These are phyloP conservation scores for Puntigrus tetrazona DNA, from an alignment of 2,113 vertebrate genomes.

Conservation along the genomic window DNA sequence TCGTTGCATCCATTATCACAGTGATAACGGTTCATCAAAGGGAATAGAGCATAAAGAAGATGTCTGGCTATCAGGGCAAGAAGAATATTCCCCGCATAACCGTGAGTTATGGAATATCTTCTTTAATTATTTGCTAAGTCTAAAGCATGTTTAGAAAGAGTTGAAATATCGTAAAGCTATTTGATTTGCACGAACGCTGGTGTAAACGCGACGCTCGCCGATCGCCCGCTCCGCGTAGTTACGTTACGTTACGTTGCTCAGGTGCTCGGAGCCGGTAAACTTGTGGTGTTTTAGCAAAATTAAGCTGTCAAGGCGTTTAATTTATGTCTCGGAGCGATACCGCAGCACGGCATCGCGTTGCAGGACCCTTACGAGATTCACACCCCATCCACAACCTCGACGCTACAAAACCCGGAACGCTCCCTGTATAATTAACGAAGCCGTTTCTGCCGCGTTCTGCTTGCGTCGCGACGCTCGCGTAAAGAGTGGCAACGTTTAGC, in stretches of 20 bases:
- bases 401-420: background rate
- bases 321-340: background rate
- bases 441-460: background rate
- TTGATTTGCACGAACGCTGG: background rate
- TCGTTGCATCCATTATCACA: constrained; percentile 52
- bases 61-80: constrained; percentile 92
- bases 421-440: background rate
- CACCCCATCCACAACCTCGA: background rate
- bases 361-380: background rate
- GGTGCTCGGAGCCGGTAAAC: constrained; percentile 8
- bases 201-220: background rate
- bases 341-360: background rate
- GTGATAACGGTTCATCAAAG: constrained; percentile 60
- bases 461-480: background rate
- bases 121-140: background rate
- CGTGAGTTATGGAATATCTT: constrained; percentile 77
- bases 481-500: background rate
- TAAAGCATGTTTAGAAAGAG: background rate
- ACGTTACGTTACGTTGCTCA: background rate
- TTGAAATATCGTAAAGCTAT: background rate
- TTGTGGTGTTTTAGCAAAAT: background rate
- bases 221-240: background rate
- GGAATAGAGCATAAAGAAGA: constrained; percentile 68
- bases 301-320: background rate
- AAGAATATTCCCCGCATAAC: constrained; percentile 99